Evolutionary conservation across 2,888 invertebrate species (phyloP).

Genomic region (Tinea pellionella): DNA sequence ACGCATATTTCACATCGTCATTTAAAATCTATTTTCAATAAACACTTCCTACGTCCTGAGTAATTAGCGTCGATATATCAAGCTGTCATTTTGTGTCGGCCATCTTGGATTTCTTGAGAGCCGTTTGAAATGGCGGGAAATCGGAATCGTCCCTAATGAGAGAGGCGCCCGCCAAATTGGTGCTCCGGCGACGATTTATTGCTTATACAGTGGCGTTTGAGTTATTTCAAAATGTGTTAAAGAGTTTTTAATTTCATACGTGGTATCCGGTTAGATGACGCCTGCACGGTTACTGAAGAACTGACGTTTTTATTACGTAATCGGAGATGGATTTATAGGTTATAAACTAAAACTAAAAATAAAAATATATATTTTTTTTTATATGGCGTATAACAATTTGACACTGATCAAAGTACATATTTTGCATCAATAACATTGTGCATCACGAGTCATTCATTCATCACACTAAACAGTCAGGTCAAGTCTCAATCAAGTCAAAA

Average conservation of each 20-base stretch:
- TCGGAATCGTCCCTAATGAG: conserved; percentile 38
- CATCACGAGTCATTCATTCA: too few relatives aligned
- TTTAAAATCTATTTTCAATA: conserved; percentile 58
- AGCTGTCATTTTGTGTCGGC: conserved; percentile 40
- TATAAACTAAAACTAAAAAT: not conserved
- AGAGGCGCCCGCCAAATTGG: conserved; percentile 40
- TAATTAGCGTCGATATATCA: conserved; percentile 65
- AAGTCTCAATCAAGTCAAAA: too few relatives aligned
- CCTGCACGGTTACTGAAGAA: not conserved
- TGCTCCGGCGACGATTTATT: conserved; percentile 30
- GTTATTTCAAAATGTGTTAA: conserved; percentile 31
- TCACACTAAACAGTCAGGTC: too few relatives aligned
- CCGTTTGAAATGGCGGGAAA: conserved; percentile 23
- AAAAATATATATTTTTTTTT: too few relatives aligned
- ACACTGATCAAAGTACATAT: too few relatives aligned
- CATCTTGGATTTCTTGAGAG: conserved; percentile 31
- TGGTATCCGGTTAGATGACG: not conserved
- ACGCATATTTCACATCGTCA: conserved; percentile 45
- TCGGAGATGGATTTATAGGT: not conserved
- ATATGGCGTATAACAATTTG: too few relatives aligned
- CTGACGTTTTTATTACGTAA: not conserved
- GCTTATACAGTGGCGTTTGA: conserved; percentile 26
- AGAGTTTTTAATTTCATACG: conserved; percentile 25
- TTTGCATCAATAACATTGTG: too few relatives aligned
- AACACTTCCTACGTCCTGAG: conserved; percentile 52